phyloP scores from a whole-genome alignment of 2,888 invertebrate species.

The Tiliacea citrago region DNA sequence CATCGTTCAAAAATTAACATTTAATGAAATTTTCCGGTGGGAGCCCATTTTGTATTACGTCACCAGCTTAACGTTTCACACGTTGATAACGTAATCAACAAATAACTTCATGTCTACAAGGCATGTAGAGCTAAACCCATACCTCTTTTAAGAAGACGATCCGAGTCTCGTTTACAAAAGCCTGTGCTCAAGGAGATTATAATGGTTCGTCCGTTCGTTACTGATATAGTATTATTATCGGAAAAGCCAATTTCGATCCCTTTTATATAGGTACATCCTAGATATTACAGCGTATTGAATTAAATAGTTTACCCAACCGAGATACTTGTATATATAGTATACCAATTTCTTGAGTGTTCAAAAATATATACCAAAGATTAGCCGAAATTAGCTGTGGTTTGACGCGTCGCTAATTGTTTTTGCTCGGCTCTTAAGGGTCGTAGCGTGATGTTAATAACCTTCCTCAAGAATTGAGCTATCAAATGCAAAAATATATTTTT shows the following conservation, averaged over 20 bases:
- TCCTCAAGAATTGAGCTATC: no score
- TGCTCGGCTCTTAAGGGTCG: no score
- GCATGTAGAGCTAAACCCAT: constrained; percentile 2
- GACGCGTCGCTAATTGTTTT: no score
- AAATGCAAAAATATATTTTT: no score
- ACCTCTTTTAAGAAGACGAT: constrained; percentile 1
- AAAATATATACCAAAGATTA: no score
- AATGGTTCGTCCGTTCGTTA: constrained; percentile 18
- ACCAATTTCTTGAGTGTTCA: no score
- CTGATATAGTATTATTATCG: constrained; percentile 23
- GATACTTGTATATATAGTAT: neutral
- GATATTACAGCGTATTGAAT: constrained; percentile 1
- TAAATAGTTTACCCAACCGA: constrained; percentile 9
- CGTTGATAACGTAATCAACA: neutral
- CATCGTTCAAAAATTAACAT: neutral
- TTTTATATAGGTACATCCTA: neutral
- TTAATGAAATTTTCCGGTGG: neutral
- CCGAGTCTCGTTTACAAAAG: constrained; percentile 35
- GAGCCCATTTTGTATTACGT: neutral
- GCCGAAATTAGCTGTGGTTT: no score
- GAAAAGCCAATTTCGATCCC: constrained; percentile 25
- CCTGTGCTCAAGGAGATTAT: constrained; percentile 28
- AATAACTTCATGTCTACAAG: constrained; percentile 9
- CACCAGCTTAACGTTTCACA: neutral
- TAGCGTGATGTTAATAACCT: no score